These are phyloP conservation scores for Micromussa lordhowensis DNA, from an alignment of 92 coral and sea anemone species.

Conservation along the genomic window DNA sequence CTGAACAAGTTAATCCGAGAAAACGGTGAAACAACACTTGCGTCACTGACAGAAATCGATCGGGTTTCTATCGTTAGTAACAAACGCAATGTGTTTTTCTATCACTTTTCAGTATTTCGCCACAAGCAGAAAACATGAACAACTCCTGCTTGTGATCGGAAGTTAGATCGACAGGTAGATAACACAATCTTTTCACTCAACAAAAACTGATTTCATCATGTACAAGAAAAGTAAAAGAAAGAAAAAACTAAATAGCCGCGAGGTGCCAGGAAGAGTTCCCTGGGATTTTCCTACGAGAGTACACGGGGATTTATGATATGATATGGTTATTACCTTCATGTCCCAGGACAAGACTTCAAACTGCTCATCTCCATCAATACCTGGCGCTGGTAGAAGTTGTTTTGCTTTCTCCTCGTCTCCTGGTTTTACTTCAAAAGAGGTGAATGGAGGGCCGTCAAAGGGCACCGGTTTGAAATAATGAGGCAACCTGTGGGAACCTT, in stretches of 20 bases:
- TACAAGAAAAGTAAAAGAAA: no score
- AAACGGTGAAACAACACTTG: no score
- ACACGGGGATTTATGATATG: neutral
- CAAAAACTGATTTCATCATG: no score
- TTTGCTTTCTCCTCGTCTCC: constrained; percentile 41
- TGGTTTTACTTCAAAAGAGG: constrained; percentile 25
- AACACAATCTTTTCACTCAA: no score
- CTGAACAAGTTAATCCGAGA: no score
- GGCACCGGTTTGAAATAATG: constrained; percentile 46
- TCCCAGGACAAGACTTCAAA: constrained; percentile 56
- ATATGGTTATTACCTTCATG: constrained; percentile 38
- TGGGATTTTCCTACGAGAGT: neutral
- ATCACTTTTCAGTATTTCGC: no score
- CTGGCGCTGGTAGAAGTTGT: constrained; percentile 40
- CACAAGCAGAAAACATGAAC: no score
- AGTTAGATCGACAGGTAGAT: no score
- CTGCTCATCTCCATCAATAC: constrained; percentile 27
- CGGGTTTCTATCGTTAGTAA: no score
- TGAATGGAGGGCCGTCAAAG: constrained; percentile 55
- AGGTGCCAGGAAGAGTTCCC: neutral
- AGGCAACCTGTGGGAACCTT: constrained; percentile 57
- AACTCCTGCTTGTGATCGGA: no score
- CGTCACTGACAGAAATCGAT: no score
- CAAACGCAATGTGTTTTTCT: no score
- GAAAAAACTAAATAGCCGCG: neutral